phyloP scores from a whole-genome alignment of 2,888 invertebrate genomes.

The Scaptomyza tumidula region DNA sequence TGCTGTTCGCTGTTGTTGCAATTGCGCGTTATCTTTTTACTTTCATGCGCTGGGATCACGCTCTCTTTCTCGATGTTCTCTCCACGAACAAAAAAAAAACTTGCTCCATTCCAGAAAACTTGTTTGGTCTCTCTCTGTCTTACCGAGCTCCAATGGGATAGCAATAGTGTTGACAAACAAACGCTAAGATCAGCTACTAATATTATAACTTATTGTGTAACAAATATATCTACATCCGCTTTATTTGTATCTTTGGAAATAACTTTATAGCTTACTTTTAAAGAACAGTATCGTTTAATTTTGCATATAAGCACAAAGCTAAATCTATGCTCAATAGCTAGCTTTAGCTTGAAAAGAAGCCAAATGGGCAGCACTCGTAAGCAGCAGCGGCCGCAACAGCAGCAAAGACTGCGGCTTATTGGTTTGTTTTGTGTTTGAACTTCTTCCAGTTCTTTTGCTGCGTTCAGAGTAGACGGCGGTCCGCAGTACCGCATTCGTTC shows the following conservation, averaged over 20 bases:
- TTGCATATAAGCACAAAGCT: not conserved
- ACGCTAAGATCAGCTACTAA: not conserved
- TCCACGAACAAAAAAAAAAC: conserved; percentile 7
- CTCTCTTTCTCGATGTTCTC: conserved; percentile 25
- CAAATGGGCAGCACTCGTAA: not conserved
- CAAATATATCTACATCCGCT: no score
- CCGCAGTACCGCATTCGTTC: conserved; percentile 79
- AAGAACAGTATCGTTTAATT: not conserved
- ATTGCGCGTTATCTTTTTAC: conserved; percentile 77
- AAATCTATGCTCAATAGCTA: not conserved
- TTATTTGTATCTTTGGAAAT: no score
- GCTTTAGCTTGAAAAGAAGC: not conserved
- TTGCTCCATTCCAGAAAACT: conserved; percentile 65
- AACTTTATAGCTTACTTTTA: no score
- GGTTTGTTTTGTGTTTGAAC: conserved; percentile 72
- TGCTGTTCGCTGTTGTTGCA: conserved; percentile 60
- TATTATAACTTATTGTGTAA: not conserved
- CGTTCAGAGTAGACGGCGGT: conserved; percentile 83
- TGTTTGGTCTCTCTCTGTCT: conserved; percentile 52
- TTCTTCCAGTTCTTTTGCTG: conserved; percentile 76
- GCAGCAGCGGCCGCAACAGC: conserved; percentile 12
- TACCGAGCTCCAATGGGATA: conserved; percentile 30
- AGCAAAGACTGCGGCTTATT: conserved; percentile 54
- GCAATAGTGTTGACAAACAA: not conserved
- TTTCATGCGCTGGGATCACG: conserved; percentile 66